These are phyloP conservation scores for Morone saxatilis DNA, from an alignment of 2,113 vertebrate species.

Conservation along the genomic window DNA sequence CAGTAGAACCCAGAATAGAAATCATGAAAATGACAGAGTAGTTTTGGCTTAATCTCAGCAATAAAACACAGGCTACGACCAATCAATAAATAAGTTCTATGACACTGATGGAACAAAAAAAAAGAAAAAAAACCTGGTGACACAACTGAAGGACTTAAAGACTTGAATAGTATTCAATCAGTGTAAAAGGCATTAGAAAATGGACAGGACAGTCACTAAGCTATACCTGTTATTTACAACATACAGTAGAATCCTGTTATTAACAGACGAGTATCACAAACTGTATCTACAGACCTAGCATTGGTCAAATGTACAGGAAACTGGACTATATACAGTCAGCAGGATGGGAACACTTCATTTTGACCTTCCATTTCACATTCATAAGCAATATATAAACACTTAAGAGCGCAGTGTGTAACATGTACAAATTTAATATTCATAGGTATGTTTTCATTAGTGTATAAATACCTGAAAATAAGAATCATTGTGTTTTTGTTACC, in stretches of 20 bases:
- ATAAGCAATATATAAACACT: not conserved
- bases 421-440: too few relatives aligned
- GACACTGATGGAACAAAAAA: not conserved
- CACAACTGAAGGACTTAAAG: not conserved
- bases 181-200: conserved; percentile 59
- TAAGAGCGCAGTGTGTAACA: too few relatives aligned
- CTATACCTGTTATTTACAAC: conserved; percentile 47
- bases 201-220: conserved; percentile 20
- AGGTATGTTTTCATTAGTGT: too few relatives aligned
- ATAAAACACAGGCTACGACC: not conserved
- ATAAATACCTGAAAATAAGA: too few relatives aligned
- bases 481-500: too few relatives aligned
- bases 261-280: conserved; percentile 42
- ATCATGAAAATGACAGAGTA: not conserved
- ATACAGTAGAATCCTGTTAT: not conserved
- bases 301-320: conserved; percentile 8
- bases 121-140: not conserved
- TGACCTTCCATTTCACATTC: not conserved
- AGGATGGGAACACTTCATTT: not conserved
- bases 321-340: conserved; percentile 10
- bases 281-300: conserved; percentile 31
- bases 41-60: not conserved
- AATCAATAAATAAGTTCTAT: conserved; percentile 52
- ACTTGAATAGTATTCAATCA: conserved; percentile 7
- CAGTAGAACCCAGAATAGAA: not conserved